Base-by-base conservation (phyloP, 1,140 invertebrate species). In the Aphaenogaster ashmeadi region DNA sequence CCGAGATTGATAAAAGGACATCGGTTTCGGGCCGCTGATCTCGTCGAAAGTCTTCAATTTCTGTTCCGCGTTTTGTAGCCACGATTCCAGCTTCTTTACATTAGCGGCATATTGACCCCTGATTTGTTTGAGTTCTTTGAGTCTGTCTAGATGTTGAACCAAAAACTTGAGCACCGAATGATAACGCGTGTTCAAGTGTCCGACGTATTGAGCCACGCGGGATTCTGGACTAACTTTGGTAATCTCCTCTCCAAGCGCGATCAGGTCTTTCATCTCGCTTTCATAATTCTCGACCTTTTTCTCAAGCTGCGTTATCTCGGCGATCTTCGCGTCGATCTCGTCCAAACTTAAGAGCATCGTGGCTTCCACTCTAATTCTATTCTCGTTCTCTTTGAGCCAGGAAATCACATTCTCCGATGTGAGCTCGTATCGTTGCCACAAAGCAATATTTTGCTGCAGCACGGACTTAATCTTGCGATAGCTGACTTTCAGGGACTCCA, bases 361-460 rank as follows among this genome's bases (percentile, higher is more conserved):
- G 13, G 97, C 97, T 93, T 98, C 98, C 56, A 96, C 94, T 93
- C 98, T 96, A 0, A 98, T 97, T 93, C 96, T 97, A 71, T 97
- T 97, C 96, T 99, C 98, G 87, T 97, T 97, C 71, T 98, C 97
- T 93, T 98, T 98, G n/a, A 99, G 93, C 98, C 98, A 99, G 1
- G 97, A 96, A 1, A 97, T 96, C 9, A 99, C 96, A 84, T 96
- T 97, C 90, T 99, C 98, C 72, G 97, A 97, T 21, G 97, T 94
- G 3, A 95, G 94, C 93, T 99, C 98, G 94, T 98, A 98, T 81
- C 97, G 96, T 86, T 97, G 96, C 97, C 98, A 98, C 7, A 98
- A 95, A 58, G 96, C 96, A 38, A 98, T 97, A 91, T 98, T 97
- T 66, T 97, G 96, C 92, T 97, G 96, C 0, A 99, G 94, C 67